A percentile compares a stretch with the other conserved stretches of the same genome.
These are phyloP conservation scores for Tinea trinotella DNA, from an alignment of 2,888 invertebrate genomes.

Conservation along the genomic window DNA sequence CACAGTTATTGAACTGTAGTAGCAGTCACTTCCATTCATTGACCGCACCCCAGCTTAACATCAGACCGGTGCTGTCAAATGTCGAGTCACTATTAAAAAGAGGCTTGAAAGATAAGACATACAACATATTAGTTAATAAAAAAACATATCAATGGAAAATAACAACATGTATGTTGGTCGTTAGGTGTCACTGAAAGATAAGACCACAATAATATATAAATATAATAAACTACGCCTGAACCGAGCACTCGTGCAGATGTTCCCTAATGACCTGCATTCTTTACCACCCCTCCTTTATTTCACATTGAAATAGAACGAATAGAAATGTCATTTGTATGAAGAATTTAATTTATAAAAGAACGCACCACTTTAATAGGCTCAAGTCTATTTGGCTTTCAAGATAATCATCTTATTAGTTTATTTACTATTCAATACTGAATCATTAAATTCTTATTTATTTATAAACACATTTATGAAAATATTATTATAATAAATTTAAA, in stretches of 20 bases:
- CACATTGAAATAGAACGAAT: constrained; percentile 6
- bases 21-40: too few species aligned
- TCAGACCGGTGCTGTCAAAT: too few species aligned
- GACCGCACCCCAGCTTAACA: too few species aligned
- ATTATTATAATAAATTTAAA: too few species aligned
- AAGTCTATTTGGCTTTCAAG: not conserved
- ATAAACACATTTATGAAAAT: too few species aligned
- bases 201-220: not conserved
- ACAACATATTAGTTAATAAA: too few species aligned
- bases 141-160: too few species aligned
- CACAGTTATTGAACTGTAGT: too few species aligned
- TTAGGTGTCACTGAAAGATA: constrained; percentile 18
- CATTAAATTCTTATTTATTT: too few species aligned
- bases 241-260: constrained; percentile 14
- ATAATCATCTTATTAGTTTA: not conserved
- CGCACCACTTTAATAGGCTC: not conserved
- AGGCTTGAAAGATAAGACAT: too few species aligned
- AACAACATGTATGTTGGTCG: not conserved
- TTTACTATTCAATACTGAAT: too few species aligned
- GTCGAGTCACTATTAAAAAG: too few species aligned
- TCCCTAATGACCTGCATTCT: constrained; percentile 20
- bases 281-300: constrained; percentile 9
- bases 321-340: constrained; percentile 7
- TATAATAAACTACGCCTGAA: constrained; percentile 8
- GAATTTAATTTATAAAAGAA: not conserved